phyloP scores from a whole-genome alignment of 2,888 invertebrate species.

The Macrosiphum euphorbiae region DNA sequence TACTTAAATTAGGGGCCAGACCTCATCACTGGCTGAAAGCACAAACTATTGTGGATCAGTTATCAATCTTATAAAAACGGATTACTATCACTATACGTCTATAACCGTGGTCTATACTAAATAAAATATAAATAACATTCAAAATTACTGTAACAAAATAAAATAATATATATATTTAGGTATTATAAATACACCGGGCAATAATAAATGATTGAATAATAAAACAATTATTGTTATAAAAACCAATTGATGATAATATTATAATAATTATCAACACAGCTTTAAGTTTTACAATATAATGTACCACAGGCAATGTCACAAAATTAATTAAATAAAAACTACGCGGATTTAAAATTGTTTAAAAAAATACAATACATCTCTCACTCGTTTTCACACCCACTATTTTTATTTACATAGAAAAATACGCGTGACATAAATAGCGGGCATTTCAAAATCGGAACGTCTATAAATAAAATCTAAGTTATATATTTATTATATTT shows the following conservation, averaged over 20 bases:
- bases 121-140: conserved; percentile 24
- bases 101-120: not conserved
- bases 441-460: conserved; percentile 36
- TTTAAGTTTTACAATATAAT: conserved; percentile 49
- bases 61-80: no score
- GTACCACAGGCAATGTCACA: conserved; percentile 56
- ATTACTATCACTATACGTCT: not conserved
- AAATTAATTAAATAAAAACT: conserved; percentile 54
- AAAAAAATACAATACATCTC: conserved; percentile 60
- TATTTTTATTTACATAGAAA: conserved; percentile 18
- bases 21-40: no score
- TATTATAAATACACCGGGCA: conserved; percentile 58
- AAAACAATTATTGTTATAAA: conserved; percentile 56
- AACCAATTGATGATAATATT: conserved; percentile 51
- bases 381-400: conserved; percentile 39
- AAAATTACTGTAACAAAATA: conserved; percentile 59
- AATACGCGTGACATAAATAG: conserved; percentile 32
- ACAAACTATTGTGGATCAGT: no score
- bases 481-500: conserved; percentile 25
- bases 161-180: conserved; percentile 62
- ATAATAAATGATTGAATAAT: conserved; percentile 60
- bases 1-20: no score
- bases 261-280: conserved; percentile 34
- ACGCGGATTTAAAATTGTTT: conserved; percentile 45
- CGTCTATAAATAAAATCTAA: conserved; percentile 33